Percentiles rank a stretch among this genome's conserved stretches.
Evolutionary conservation across 2,888 invertebrate genomes (phyloP).

Genomic region (Drosophila kokeensis): DNA sequence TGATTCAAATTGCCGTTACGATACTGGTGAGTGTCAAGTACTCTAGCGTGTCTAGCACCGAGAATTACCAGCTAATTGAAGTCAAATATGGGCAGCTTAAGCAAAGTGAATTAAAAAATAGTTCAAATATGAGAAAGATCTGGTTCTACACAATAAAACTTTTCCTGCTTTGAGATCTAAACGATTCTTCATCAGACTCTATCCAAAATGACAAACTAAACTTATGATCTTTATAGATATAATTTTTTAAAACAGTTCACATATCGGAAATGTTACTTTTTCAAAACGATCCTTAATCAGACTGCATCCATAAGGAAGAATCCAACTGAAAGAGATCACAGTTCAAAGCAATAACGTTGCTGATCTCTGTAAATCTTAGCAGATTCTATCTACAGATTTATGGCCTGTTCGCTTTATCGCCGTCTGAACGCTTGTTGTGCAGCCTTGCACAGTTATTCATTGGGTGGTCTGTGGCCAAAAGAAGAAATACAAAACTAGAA

Average conservation of each 20-base stretch:
- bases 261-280: background rate
- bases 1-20: conserved; percentile 69
- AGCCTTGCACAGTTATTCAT: conserved; percentile 34
- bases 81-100: background rate
- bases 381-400: background rate
- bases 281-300: background rate
- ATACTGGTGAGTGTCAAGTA: background rate
- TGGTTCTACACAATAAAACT: background rate
- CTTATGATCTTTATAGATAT: background rate
- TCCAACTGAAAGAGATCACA: background rate
- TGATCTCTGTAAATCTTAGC: background rate
- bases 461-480: conserved; percentile 45
- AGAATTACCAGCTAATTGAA: background rate
- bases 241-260: background rate
- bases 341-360: background rate
- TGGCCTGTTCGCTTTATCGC: background rate
- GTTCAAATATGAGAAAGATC: background rate
- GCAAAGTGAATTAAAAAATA: background rate
- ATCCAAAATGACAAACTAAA: background rate
- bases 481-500: background rate
- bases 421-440: conserved; percentile 28
- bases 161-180: background rate
- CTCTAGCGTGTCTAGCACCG: conserved; percentile 1
- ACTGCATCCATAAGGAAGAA: background rate
- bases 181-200: background rate